Base-by-base conservation (phyloP, 2,797 vertebrate genomes). In the Argyrosomus regius region DNA sequence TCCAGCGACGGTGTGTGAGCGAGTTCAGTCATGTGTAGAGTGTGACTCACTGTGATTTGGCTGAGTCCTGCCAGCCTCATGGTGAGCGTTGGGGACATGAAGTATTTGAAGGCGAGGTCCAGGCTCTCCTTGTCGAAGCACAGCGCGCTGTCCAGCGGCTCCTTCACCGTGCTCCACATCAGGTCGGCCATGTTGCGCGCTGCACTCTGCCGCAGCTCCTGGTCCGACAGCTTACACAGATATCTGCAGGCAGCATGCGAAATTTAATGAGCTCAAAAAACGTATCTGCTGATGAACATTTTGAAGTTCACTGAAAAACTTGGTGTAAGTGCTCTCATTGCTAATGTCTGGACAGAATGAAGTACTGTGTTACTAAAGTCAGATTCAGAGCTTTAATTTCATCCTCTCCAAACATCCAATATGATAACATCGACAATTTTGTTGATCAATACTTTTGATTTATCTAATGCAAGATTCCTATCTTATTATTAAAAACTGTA, bases 161-260 rank as follows among this genome's bases (percentile, higher is more conserved):
- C 98, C 95, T 99, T 99, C 91, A 99, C 98, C 58, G 98, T 99
- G 94, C 98, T 99, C 98, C 98, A 99, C 98, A 99, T 99, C 88
- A 99, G 94, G 94, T 99, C 98, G 54, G 98, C 98, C 98, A 99
- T 99, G 94, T 99, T 99, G 74, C 98, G 95, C 1, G 98, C 98
- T 0, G 98, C 97, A 14, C 97, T 99, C 94, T 99, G 98, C 28
- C 98, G 94, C 93, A 99, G 94, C 89, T 99, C 98, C 95, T 99
- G 98, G 94, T 99, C 98, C 22, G 98, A 99, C 82, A 99, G 95
- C 89, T 99, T 99, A 89, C 98, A 99, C 92, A 99, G 95, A 93
- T 99, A 99, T 94, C 98, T 99, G 89, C 58, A 49, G 35, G 26
- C 13, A 1, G 12, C 13, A 11, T 1, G 17, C 64, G 11, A 7